Conservation (phyloP, 2,113 vertebrate genomes). For the Amphiprion percula region DNA sequence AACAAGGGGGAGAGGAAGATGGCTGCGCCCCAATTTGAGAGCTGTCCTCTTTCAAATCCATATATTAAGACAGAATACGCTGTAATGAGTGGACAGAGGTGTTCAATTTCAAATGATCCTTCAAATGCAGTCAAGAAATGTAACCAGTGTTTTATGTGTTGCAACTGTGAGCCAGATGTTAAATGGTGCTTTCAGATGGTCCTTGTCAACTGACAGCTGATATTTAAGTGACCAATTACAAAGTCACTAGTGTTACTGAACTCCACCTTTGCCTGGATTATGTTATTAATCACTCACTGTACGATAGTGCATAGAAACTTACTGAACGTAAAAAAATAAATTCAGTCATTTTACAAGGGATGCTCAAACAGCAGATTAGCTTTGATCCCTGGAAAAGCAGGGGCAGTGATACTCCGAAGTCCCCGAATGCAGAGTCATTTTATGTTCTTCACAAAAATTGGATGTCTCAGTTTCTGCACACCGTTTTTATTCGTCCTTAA, state of each 20-base stretch:
- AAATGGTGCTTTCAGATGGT: neutral
- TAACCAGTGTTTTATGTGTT: neutral
- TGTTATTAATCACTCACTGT: neutral
- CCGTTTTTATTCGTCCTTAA: neutral
- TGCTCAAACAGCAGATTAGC: neutral
- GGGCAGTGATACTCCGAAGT: neutral
- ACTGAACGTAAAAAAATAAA: neutral
- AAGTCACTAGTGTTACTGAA: neutral
- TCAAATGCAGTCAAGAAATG: constrained; percentile 7
- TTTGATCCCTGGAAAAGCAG: neutral
- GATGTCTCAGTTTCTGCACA: neutral
- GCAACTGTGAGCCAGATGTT: neutral
- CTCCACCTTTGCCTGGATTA: neutral
- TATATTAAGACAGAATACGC: neutral
- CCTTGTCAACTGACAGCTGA: neutral
- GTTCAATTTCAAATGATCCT: neutral
- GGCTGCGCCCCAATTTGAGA: constrained; percentile 6
- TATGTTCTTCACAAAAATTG: neutral
- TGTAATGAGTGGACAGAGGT: neutral
- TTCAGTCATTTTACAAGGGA: neutral
- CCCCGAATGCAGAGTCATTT: neutral
- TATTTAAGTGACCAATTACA: neutral
- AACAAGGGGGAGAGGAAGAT: neutral
- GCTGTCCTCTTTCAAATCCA: neutral
- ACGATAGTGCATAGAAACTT: neutral